A percentile compares a stretch with the other conserved stretches of the same genome.
Evolutionary conservation across 2,888 invertebrate genomes (phyloP).

Genomic region (Carpatolechia fugitivella): DNA sequence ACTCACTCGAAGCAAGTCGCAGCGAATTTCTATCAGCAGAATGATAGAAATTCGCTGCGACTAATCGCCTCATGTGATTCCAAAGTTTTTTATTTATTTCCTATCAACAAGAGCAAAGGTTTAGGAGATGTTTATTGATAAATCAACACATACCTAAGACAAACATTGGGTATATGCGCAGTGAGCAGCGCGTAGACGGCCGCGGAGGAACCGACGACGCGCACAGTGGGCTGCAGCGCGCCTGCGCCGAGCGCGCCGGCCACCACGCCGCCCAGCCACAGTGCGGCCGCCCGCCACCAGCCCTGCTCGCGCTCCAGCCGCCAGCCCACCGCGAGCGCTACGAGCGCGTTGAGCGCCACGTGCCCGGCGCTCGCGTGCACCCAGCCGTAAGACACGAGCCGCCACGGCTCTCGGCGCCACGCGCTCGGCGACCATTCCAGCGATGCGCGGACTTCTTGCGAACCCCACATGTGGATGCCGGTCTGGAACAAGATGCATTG

Average conservation of each 20-base stretch:
- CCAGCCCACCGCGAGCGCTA: slow-evolving; percentile 72
- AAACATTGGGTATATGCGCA: slow-evolving; percentile 91
- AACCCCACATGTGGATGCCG: slow-evolving; percentile 43
- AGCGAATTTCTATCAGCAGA: too few species aligned
- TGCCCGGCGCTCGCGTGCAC: slow-evolving; percentile 88
- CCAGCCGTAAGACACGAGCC: slow-evolving; percentile 88
- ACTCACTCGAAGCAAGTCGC: too few species aligned
- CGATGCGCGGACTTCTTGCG: slow-evolving; percentile 34
- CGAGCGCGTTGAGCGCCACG: slow-evolving; percentile 83
- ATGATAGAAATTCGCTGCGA: too few species aligned
- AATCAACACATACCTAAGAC: too few species aligned
- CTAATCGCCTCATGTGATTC: too few species aligned
- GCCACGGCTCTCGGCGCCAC: slow-evolving; percentile 86
- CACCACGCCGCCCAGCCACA: slow-evolving; percentile 88
- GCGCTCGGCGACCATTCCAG: slow-evolving; percentile 59
- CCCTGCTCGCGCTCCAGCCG: slow-evolving; percentile 86
- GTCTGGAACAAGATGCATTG: too few species aligned
- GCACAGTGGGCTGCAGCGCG: slow-evolving; percentile 85
- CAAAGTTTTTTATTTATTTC: too few species aligned
- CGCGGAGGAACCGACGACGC: slow-evolving; percentile 93
- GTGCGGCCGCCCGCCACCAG: slow-evolving; percentile 81
- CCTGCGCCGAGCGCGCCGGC: slow-evolving; percentile 88
- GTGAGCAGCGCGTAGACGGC: slow-evolving; percentile 94
- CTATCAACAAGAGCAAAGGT: too few species aligned
- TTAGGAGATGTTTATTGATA: too few species aligned